Conservation (phyloP, 2,797 vertebrate species). For the Halcyon chelicuti region DNA sequence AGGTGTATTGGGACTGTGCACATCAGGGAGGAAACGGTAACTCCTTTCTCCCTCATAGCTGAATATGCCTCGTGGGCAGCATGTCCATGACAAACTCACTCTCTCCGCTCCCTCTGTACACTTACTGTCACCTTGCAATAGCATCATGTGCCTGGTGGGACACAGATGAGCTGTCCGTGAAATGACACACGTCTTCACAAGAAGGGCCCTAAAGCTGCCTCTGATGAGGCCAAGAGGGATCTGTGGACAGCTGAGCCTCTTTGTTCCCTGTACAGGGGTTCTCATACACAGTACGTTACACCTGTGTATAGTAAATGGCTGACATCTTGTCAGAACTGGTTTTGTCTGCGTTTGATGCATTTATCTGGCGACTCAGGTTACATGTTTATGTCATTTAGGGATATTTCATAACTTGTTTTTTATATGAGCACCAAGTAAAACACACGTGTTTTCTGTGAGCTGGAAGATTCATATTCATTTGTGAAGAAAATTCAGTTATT, state of each 20-base stretch:
- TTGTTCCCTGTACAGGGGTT: neutral
- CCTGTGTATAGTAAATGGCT: neutral
- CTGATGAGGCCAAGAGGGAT: neutral
- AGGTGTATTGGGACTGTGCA: neutral
- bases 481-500: neutral
- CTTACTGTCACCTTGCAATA: neutral
- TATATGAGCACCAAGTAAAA: neutral
- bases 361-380: neutral
- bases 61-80: neutral
- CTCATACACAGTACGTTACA: neutral
- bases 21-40: accelerated
- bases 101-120: accelerated
- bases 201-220: neutral
- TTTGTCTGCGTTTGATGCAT: neutral
- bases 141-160: accelerated
- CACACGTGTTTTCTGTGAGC: neutral
- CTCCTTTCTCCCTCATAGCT: neutral
- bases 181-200: neutral
- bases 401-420: neutral
- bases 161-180: accelerated
- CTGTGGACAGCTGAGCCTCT: neutral
- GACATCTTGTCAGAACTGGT: neutral
- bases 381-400: neutral
- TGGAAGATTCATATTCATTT: neutral
- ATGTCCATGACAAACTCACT: accelerated